Percentiles rank a stretch among this genome's conserved stretches.
Evolutionary conservation across 1,140 invertebrate species (phyloP).

Genomic region (Antheraea mylitta): DNA sequence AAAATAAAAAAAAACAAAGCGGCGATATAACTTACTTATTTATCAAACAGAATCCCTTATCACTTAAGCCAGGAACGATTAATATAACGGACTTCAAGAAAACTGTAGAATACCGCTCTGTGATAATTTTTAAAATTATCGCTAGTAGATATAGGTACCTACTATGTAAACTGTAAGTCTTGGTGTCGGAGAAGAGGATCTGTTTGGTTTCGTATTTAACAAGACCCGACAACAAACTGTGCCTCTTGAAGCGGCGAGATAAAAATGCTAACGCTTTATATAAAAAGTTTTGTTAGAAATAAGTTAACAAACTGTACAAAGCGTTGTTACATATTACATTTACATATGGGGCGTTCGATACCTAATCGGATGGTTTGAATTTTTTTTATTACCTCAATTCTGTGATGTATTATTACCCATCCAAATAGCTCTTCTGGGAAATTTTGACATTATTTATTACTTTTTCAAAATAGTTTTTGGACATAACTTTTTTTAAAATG

Average conservation of each 20-base stretch:
- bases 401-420: no score
- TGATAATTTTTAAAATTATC: not conserved
- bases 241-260: not conserved
- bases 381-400: no score
- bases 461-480: no score
- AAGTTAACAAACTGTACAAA: not conserved
- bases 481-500: no score
- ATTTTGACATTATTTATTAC: no score
- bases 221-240: not conserved
- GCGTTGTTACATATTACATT: not conserved
- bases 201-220: constrained; percentile 1
- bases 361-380: no score
- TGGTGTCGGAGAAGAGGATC: not conserved
- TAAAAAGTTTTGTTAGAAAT: not conserved
- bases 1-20: constrained; percentile 9
- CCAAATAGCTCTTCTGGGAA: no score
- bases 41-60: constrained; percentile 55
- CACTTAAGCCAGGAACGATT: constrained; percentile 52
- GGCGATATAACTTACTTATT: constrained; percentile 16
- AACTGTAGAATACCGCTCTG: constrained; percentile 45
- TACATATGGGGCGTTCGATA: no score
- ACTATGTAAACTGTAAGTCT: not conserved
- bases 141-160: not conserved
- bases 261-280: not conserved
- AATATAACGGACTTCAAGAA: constrained; percentile 30